A percentile compares a stretch with the other conserved stretches of the same genome.
Conservation (phyloP, 30 jellyfish, hydroid and myxozoan genomes). For the Cassiopea andromeda region DNA sequence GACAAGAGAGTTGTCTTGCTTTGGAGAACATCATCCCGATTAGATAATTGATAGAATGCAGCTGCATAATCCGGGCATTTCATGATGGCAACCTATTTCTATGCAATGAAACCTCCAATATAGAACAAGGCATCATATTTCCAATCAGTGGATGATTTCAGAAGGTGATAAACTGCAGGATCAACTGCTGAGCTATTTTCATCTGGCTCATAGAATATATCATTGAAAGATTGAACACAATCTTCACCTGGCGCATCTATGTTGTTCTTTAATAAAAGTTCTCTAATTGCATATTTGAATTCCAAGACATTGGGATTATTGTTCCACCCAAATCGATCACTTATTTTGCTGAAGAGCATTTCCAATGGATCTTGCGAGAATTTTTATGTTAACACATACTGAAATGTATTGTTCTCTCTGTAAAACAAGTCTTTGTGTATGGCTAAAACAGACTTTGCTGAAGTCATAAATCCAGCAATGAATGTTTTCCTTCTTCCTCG, state of each 20-base stretch:
- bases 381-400: conserved; percentile 25
- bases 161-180: conserved; percentile 27
- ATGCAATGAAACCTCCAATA: conserved; percentile 39
- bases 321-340: conserved; percentile 69
- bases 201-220: neutral
- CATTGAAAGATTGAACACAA: neutral
- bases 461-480: conserved; percentile 12
- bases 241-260: conserved; percentile 38
- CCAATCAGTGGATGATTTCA: conserved; percentile 31
- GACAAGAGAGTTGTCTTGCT: conserved; percentile 39
- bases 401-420: conserved; percentile 5
- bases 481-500: conserved; percentile 25
- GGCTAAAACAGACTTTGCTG: conserved; percentile 31
- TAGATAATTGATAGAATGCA: conserved; percentile 16
- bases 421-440: neutral
- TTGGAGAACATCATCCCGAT: neutral
- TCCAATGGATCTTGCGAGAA: conserved; percentile 65
- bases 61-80: conserved; percentile 47
- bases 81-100: neutral
- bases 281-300: conserved; percentile 32
- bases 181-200: neutral
- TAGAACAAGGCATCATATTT: conserved; percentile 20
- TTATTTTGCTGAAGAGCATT: conserved; percentile 50
- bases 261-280: conserved; percentile 29
- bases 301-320: conserved; percentile 48